Base-by-base conservation (phyloP, 1,140 invertebrate genomes). In the Calephelis nemesis region DNA sequence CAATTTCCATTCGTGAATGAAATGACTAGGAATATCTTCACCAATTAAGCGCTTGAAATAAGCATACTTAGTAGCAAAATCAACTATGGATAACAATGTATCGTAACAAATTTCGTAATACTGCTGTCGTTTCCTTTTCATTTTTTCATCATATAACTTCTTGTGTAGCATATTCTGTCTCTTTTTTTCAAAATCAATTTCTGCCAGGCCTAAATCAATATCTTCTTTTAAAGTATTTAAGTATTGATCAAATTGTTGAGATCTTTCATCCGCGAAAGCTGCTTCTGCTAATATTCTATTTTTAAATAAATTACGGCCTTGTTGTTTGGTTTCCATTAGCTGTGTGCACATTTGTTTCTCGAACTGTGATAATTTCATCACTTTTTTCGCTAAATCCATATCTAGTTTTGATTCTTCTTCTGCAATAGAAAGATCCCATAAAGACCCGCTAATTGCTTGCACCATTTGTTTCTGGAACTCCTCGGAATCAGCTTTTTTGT, bases 271-370 rank as follows among this genome's bases (percentile, higher is more conserved):
- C 40, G 81, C 62, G 71, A 92, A 91, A 72, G 93, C 85, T 45
- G 83, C 78, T 71, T 93, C 87, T 15, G 91, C 90, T 30, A 87
- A 79, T 49, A 82, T 84, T 76, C 92, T 88, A 74, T 94, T 94
- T 63, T 90, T 81, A 0, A 88, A 73, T 65, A 95, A 90, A 67
- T 90, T 87, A 10, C 92, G 84, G 45, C 92, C 93, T 72, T 94
- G 89, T 42, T 93, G 84, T 15, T 93, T 92, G 0, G 94, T 92
- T 75, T 94, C 93, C 77, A 93, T 92, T 47, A 95, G 80, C 82
- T 94, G 94, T 45, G 90, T 92, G 45, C 93, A 86, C 82, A 95
- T 93, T 81, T 93, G 92, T 76, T 94, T 95, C 71, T 95, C 94
- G 78, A 94, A 94, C 39, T 92, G 85, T 3, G 94, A 94, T 64